A percentile compares a stretch with the other conserved stretches of the same genome.
Conservation (phyloP, 2,888 invertebrate species). For the Nebria salina region DNA sequence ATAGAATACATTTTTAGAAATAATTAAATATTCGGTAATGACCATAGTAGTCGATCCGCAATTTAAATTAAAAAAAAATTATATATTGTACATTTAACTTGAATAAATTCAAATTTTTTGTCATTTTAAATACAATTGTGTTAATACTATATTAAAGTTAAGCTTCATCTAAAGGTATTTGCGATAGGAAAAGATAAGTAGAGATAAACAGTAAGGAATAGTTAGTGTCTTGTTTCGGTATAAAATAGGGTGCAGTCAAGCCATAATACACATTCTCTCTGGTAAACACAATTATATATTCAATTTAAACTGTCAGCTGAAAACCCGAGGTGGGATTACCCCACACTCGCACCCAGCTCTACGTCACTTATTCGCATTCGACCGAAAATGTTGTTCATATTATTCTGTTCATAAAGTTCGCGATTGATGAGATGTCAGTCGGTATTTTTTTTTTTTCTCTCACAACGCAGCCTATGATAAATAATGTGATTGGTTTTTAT, state of each 20-base stretch:
- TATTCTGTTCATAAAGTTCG: conserved; percentile 12
- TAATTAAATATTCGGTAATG: too few relatives aligned
- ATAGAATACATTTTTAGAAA: too few relatives aligned
- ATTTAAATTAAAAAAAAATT: too few relatives aligned
- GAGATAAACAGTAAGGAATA: not conserved
- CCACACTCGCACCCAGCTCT: not conserved
- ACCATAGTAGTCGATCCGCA: too few relatives aligned
- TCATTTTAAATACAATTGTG: too few relatives aligned
- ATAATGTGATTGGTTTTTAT: not conserved
- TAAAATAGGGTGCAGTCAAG: not conserved
- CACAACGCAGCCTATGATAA: not conserved
- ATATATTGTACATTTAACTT: too few relatives aligned
- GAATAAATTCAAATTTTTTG: too few relatives aligned
- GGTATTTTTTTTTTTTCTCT: not conserved
- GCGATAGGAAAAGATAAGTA: not conserved
- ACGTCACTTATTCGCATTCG: not conserved
- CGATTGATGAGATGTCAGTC: conserved; percentile 14
- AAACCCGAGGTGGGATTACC: not conserved
- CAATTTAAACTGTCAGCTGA: conserved; percentile 2
- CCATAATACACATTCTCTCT: not conserved
- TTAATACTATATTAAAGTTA: not conserved
- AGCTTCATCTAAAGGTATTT: not conserved
- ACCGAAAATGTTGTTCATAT: conserved; percentile 10
- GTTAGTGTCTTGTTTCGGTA: not conserved
- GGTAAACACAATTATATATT: conserved; percentile 21